These are phyloP conservation scores for Serrognathus titanus DNA, from an alignment of 2,888 invertebrate genomes.

Conservation along the genomic window DNA sequence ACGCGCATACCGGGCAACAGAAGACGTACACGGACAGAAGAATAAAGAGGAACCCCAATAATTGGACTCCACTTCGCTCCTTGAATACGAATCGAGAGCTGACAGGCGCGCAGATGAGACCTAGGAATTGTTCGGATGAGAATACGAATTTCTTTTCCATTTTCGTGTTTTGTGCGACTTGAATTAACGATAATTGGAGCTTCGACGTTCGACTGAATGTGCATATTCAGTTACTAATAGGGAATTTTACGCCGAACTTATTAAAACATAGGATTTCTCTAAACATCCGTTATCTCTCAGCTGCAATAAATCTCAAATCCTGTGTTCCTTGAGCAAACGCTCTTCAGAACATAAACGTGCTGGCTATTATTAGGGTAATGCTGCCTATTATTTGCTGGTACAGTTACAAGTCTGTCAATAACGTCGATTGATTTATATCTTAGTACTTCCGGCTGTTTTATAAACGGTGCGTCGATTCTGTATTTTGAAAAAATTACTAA, in stretches of 20 bases:
- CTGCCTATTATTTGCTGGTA: no score
- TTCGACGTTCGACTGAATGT: slow-evolving; percentile 10
- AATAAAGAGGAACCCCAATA: slow-evolving; percentile 38
- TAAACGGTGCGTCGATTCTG: no score
- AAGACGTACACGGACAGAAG: slow-evolving; percentile 25
- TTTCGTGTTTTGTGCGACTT: slow-evolving; percentile 21
- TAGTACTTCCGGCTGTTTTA: no score
- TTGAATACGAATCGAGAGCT: slow-evolving; percentile 38
- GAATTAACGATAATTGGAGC: slow-evolving; percentile 27
- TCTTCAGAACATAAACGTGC: no score
- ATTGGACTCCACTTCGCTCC: slow-evolving; percentile 38
- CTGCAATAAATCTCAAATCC: no score
- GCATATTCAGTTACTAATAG: background rate
- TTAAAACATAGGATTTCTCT: background rate
- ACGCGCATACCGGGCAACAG: slow-evolving; percentile 20
- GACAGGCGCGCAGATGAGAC: slow-evolving; percentile 35
- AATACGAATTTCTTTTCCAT: slow-evolving; percentile 30
- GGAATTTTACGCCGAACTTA: no score
- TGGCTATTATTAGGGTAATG: no score
- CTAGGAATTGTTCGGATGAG: slow-evolving; percentile 33
- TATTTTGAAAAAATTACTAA: no score
- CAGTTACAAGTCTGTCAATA: no score
- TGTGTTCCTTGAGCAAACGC: no score
- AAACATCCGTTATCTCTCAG: background rate
- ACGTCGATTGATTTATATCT: no score